These are phyloP conservation scores for Phyllopteryx taeniolatus DNA, from an alignment of 2,113 vertebrate genomes.

Conservation along the genomic window DNA sequence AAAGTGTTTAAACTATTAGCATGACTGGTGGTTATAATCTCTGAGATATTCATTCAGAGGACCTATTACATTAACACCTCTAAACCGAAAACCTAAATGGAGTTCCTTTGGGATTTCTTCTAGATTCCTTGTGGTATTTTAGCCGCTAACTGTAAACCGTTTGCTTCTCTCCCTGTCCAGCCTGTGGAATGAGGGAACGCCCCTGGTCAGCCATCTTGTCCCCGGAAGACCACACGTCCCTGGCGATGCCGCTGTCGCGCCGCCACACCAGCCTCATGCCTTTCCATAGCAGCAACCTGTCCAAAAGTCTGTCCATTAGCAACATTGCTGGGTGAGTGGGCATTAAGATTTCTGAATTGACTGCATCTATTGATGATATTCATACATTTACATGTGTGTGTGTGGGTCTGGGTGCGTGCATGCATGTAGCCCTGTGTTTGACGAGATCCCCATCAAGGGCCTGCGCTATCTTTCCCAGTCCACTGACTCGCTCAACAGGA, in stretches of 20 bases:
- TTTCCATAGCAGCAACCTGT: conserved; percentile 78
- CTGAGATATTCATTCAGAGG: too few species aligned
- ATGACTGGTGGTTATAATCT: too few species aligned
- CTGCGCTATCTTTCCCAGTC: conserved; percentile 91
- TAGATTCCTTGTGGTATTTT: background rate
- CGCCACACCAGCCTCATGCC: conserved; percentile 79
- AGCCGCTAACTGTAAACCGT: background rate
- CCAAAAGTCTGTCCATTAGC: conserved; percentile 95
- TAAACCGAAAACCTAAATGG: background rate
- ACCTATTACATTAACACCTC: too few species aligned
- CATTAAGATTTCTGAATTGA: background rate
- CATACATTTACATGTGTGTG: background rate
- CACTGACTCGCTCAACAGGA: conserved; percentile 93
- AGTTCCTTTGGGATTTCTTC: background rate
- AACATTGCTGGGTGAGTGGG: conserved; percentile 92
- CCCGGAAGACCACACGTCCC: conserved; percentile 77
- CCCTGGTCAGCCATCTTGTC: conserved; percentile 89
- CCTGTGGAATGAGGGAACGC: conserved; percentile 83
- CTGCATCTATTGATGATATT: background rate
- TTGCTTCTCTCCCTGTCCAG: conserved; percentile 55
- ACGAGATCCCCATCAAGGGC: conserved; percentile 84
- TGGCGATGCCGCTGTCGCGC: conserved; percentile 61
- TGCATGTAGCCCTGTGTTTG: conserved; percentile 81
- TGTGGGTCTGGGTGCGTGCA: conserved; percentile 7
- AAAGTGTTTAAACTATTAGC: too few species aligned